Evolutionary conservation across 2,797 vertebrate species (phyloP).

Genomic region (Anolis apletophallus): DNA sequence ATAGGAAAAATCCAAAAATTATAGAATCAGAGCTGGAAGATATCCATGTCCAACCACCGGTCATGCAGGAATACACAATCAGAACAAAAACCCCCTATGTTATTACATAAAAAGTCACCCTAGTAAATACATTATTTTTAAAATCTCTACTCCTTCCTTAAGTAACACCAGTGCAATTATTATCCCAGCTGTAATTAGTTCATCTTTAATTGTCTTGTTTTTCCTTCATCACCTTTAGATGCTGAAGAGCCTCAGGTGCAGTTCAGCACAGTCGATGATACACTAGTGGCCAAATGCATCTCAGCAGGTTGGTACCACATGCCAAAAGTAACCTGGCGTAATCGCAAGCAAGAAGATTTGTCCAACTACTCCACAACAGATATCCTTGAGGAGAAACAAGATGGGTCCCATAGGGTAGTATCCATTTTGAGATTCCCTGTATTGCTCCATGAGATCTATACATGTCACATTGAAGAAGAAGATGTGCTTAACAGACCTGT

Average conservation of each 20-base stretch:
- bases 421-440: slow-evolving; percentile 61
- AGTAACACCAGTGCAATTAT: slow-evolving; percentile 8
- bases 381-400: slow-evolving; percentile 63
- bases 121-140: not conserved
- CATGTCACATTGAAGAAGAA: slow-evolving; percentile 55
- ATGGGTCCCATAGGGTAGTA: slow-evolving; percentile 56
- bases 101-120: not conserved
- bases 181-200: slow-evolving; percentile 21
- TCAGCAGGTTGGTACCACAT: slow-evolving; percentile 65
- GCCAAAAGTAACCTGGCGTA: slow-evolving; percentile 64
- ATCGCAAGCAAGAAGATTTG: slow-evolving; percentile 60
- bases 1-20: too few species aligned
- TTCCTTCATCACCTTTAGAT: slow-evolving; percentile 49
- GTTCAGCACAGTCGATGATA: slow-evolving; percentile 56
- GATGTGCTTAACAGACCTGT: slow-evolving; percentile 55
- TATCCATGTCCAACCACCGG: too few species aligned
- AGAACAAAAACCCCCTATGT: not conserved
- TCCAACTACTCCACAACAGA: slow-evolving; percentile 53
- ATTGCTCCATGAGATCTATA: slow-evolving; percentile 56
- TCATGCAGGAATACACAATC: too few species aligned
- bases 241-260: slow-evolving; percentile 69
- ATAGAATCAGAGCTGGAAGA: too few species aligned
- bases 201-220: slow-evolving; percentile 58
- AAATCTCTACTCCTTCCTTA: not conserved
- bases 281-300: slow-evolving; percentile 47